Base-by-base conservation (phyloP, 2,113 vertebrate species). In the Ciconia boyciana region DNA sequence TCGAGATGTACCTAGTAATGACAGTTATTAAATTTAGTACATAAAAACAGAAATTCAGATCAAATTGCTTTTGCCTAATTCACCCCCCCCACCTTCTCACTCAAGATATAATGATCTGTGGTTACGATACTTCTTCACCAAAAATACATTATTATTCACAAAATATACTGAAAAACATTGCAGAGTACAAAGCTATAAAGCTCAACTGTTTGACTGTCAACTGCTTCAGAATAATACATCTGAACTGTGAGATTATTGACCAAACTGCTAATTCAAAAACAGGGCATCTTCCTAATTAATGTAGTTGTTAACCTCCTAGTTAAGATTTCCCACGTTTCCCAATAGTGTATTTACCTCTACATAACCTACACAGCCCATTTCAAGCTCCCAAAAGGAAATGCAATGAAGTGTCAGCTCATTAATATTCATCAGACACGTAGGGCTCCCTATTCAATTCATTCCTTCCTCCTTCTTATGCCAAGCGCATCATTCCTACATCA, bases 401-500 rank as follows among this genome's bases (percentile, higher is more conserved):
- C 25, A 79, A 24, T 21, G 7, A 81, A 66, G 48, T 32, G 8
- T 19, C n/a, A 70, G 19, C 64, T 86, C 80, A 93, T 97, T 95
- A 91, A 49, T 90, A 93, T 93, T 96, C 82, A n/a, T 48, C 87
- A 74, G 88, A 94, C 70, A 75, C 55, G 41, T 71, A 77, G 48
- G 39, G 58, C 34, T 96, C 77, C 48, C 54, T 87, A 16, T 70
- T 91, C 79, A 89, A 41, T 93, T 96, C 69, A 65, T 90, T 74
- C 46, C 55, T 93, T 93, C 68, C 80, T 87, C 65, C 66, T 97
- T 91, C 89, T 95, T 84, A 97, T 89, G 92, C 94, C 69, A 93
- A 94, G 92, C 96, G 97, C 95, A 97, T 96, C 87, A 61, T 83
- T 88, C 76, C 49, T 69, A 93, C 54, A 94, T 58, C 76, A 49